A percentile compares a stretch with the other conserved stretches of the same genome.
Conservation (phyloP, 2,797 vertebrate genomes). For the Sebastes flavidus region DNA sequence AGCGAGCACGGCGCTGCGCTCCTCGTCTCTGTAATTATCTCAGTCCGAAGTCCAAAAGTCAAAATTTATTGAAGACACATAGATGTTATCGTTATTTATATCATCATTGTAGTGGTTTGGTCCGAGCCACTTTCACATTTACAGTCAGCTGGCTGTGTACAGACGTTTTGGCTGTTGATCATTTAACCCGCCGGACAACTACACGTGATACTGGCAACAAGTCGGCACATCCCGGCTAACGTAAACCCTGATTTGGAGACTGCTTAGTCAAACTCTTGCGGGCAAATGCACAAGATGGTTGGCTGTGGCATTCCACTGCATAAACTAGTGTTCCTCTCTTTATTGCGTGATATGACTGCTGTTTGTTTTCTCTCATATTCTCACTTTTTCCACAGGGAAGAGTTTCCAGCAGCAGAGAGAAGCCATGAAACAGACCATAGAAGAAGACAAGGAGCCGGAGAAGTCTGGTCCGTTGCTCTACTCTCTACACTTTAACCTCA, state of each 20-base stretch:
- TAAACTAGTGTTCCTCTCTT: background rate
- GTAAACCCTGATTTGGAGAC: background rate
- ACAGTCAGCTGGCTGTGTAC: no score
- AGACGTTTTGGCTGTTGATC: no score
- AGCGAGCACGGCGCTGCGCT: no score
- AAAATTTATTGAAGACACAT: no score
- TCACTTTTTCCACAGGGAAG: constrained; percentile 83
- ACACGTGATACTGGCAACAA: no score
- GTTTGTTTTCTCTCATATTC: background rate
- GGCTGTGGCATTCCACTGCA: background rate
- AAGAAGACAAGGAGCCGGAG: constrained; percentile 94
- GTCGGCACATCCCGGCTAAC: no score
- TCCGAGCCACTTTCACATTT: no score
- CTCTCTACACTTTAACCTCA: background rate
- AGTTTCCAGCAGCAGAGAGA: constrained; percentile 98
- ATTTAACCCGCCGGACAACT: no score
- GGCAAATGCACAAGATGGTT: background rate
- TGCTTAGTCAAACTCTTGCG: background rate
- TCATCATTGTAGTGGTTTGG: no score
- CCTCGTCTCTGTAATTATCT: no score
- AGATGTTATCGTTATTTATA: no score
- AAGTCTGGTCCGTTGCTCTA: constrained; percentile 74
- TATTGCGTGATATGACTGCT: background rate
- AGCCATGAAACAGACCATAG: constrained; percentile 98
- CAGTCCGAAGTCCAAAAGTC: no score